Evolutionary conservation across 2,797 vertebrate species (phyloP), one percentile per base, ranked within the genome.

Genomic region (Xenopus petersii): DNA sequence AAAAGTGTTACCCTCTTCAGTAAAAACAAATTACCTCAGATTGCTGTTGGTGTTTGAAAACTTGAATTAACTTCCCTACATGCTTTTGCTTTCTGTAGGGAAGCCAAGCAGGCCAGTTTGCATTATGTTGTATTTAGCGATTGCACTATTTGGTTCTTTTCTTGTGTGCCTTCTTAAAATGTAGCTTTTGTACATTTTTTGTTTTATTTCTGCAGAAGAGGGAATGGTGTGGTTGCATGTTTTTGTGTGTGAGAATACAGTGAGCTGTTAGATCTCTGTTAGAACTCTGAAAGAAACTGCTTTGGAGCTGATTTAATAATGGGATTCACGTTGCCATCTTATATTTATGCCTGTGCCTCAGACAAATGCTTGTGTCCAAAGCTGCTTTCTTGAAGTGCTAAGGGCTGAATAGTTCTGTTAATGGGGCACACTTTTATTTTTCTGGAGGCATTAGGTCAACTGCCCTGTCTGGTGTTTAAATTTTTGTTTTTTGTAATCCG

Each of bases 121-220:
- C 76, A 79, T 78, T 68, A 68, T 77, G 46, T 69, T 74, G 60
- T 61, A 61, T 74, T 51, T 79, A 74, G 71, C 65, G 48, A 73
- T 74, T 70, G 71, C 76, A 73, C 66, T 77, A 68, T 70, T 70
- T 78, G 17, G 24, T 61, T 59, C 17, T 74, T 79, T 79, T 74
- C 77, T 69, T 70, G 77, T 79, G 76, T 79, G 77, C 77, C 77
- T 79, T 79, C 77, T 65, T 66, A 79, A 79, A 74, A 79, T 79
- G 77, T 79, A 79, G 77, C 77, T 74, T 79, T 61, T 55, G 47
- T 74, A 79, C 61, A 66, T 64, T 69, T 69, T 24, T 60, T 30
- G 26, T 10, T 60, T 60, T 60, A 10, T 60, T 48, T 60, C 68
- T 67, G 51, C 69, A 33, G 59, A 42, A 46, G 75, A 61, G 47